A percentile compares a stretch with the other conserved stretches of the same genome.
These are phyloP conservation scores for Calameuta filiformis DNA, from an alignment of 2,888 invertebrate species.

Conservation along the genomic window DNA sequence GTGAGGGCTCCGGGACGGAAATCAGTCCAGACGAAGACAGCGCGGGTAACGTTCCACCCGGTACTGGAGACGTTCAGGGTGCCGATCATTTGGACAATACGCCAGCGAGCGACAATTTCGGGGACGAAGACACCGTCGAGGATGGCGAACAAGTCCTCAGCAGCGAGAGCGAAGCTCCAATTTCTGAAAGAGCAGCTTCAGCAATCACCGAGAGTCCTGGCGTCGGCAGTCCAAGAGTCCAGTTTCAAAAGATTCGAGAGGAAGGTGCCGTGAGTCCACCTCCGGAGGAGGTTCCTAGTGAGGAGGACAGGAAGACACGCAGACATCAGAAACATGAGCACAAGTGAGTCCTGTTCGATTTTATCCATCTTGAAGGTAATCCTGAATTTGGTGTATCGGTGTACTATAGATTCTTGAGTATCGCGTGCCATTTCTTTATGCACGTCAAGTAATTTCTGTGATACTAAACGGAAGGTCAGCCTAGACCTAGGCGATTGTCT, in stretches of 20 bases:
- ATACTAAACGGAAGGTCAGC: not conserved
- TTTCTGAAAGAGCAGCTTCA: slow-evolving; percentile 61
- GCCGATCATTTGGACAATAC: slow-evolving; percentile 32
- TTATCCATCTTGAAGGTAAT: not conserved
- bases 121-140: slow-evolving; percentile 39
- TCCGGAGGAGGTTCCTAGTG: slow-evolving; percentile 38
- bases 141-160: slow-evolving; percentile 31
- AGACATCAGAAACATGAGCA: slow-evolving; percentile 62
- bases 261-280: slow-evolving; percentile 39
- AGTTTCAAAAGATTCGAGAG: slow-evolving; percentile 59
- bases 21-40: slow-evolving; percentile 54
- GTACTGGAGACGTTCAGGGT: slow-evolving; percentile 16
- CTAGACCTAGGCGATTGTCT: slow-evolving; percentile 14
- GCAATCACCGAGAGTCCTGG: slow-evolving; percentile 51
- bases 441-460: not conserved
- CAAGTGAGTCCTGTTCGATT: slow-evolving; percentile 46
- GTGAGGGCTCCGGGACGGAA: slow-evolving; percentile 60
- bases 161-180: slow-evolving; percentile 58
- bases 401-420: not conserved
- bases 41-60: slow-evolving; percentile 27
- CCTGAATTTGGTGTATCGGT: not conserved
- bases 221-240: slow-evolving; percentile 57
- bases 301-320: slow-evolving; percentile 57
- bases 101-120: slow-evolving; percentile 46
- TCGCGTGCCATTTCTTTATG: not conserved